Evolutionary conservation across 2,797 vertebrate genomes (phyloP), one percentile per base, ranked within the genome.

Genomic region (Rhodeus uyekii): DNA sequence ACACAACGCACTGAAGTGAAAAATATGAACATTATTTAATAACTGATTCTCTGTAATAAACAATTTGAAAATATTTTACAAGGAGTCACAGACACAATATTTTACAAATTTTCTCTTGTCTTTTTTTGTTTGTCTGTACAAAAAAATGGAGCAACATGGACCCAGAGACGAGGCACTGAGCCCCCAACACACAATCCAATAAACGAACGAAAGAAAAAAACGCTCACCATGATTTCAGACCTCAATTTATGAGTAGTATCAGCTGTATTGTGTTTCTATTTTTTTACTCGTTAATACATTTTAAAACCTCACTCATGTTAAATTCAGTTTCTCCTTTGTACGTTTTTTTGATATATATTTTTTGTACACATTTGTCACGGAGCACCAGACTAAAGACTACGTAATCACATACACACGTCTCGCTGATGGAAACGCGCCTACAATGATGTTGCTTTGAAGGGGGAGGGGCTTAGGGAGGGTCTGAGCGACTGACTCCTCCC

Each of bases 11-110:
- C 91, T 98, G 97, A 99, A 98, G 97, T 99, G 98, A 98, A 99
- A 96, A 99, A 99, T 99, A 99, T 98, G 97, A 99, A 98, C 96
- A 97, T 99, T 98, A 98, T 99, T 99, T 99, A 99, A 97, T 99
- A 98, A 99, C 97, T 95, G 97, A 98, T 97, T 96, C 97, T 99
- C 96, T 98, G 97, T 98, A 99, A 99, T 99, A 99, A 99, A 99
- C 97, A 95, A 98, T 99, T 98, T 98, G 97, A 98, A 99, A 99
- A 98, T 99, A 99, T 99, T 97, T 99, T 99, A 99, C 97, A 99
- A 98, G 97, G 96, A 98, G 96, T 98, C 97, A 99, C 98, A 97
- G 97, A 93, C 97, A 98, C 96, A 83, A 95, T 98, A 98, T 98
- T 97, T 97, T 99, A 99, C 97, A 99, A 99, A 99, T 95, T 94